phyloP scores from a whole-genome alignment of 1,140 invertebrate genomes.

The Ips typographus region DNA sequence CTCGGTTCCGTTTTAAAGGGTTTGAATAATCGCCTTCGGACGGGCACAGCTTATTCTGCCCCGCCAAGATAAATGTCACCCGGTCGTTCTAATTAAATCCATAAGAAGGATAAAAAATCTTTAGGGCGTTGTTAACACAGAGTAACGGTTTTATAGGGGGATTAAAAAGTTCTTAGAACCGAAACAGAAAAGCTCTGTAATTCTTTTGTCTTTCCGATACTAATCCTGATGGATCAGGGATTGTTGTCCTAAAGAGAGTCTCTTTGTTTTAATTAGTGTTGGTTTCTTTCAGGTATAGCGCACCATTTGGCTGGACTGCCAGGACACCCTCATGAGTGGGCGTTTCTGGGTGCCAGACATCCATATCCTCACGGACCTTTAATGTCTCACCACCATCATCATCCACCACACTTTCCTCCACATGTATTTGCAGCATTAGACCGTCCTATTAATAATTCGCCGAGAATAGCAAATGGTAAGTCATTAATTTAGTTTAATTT shows the following conservation, averaged over 20 bases:
- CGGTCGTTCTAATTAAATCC: constrained; percentile 41
- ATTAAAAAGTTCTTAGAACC: constrained; percentile 25
- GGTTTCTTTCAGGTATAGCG: constrained; percentile 60
- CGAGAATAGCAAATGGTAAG: constrained; percentile 52
- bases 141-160: constrained; percentile 24
- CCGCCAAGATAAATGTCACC: constrained; percentile 47
- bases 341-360: constrained; percentile 57
- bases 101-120: constrained; percentile 33
- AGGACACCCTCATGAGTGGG: constrained; percentile 61
- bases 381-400: constrained; percentile 54
- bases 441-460: constrained; percentile 49
- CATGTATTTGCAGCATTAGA: constrained; percentile 58
- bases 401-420: constrained; percentile 60
- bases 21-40: constrained; percentile 44
- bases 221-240: background rate
- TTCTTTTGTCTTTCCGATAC: constrained; percentile 12
- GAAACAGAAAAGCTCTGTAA: constrained; percentile 3
- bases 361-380: constrained; percentile 56
- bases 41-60: constrained; percentile 39
- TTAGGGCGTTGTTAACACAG: constrained; percentile 29
- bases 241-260: background rate
- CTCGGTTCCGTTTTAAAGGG: constrained; percentile 44
- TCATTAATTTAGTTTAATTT: background rate
- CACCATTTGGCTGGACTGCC: constrained; percentile 64
- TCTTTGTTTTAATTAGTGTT: too few relatives aligned